These are phyloP conservation scores for Trisateles emortualis DNA, from an alignment of 2,888 invertebrate species.

Conservation along the genomic window DNA sequence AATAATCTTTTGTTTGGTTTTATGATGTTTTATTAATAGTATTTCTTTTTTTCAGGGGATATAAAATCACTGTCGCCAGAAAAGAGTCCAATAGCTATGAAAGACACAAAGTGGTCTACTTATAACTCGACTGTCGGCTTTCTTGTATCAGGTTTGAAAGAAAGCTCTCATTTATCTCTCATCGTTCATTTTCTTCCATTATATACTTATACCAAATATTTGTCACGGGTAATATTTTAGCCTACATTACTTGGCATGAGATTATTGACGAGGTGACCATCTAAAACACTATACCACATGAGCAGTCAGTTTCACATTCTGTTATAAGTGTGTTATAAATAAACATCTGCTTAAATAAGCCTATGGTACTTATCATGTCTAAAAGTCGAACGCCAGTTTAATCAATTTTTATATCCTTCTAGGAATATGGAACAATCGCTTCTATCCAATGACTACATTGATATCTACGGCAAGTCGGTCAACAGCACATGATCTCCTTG, in stretches of 20 bases:
- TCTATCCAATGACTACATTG: conserved; percentile 94
- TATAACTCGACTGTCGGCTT: conserved; percentile 96
- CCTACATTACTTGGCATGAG: no score
- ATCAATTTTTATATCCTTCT: conserved; percentile 38
- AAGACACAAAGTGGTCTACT: conserved; percentile 96
- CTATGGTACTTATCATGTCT: no score
- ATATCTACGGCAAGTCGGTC: conserved; percentile 94
- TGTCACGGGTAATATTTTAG: no score
- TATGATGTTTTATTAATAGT: conserved; percentile 6
- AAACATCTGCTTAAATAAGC: no score
- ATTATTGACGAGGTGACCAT: no score
- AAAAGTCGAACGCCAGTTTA: no score
- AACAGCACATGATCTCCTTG: conserved; percentile 93
- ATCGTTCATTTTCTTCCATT: not conserved
- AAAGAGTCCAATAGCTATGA: conserved; percentile 95
- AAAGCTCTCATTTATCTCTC: not conserved
- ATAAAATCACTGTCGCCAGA: conserved; percentile 95
- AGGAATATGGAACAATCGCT: conserved; percentile 96
- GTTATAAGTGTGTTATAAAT: no score
- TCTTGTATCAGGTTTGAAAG: conserved; percentile 91
- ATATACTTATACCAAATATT: no score
- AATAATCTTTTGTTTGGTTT: not conserved
- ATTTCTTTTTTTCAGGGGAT: conserved; percentile 89
- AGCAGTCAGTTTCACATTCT: no score
- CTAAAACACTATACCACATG: no score